Base-by-base conservation (phyloP, 1,140 invertebrate species). In the Pogonomyrmex californicus region DNA sequence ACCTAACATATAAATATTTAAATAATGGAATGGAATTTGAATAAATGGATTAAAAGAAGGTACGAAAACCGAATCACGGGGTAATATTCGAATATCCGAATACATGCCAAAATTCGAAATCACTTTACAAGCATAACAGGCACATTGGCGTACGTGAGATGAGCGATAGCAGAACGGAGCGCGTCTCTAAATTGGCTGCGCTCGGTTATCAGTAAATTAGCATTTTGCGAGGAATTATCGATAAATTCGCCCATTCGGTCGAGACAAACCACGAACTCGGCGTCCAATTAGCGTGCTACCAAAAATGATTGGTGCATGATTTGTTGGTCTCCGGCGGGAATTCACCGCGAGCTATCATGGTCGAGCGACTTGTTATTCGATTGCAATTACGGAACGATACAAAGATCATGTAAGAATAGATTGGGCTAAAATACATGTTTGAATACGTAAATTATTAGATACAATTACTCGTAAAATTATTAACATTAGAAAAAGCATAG, bases 241-340 rank as follows among this genome's bases (percentile, higher is more conserved):
- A 70, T 71, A 85, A 87, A 88, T 66, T 76, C 76, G 63, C 12
- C 38, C 44, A 47, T n/a, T 58, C 62, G 44, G 51, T 54, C 49
- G 23, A 33, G 60, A 56, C 51, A 14, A 58, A 36, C 62, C 56
- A 56, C 78, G 85, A 44, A 82, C 49, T 76, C 77, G 63, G 70
- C 70, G 44, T 88, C 87, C 87, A 88, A 88, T 88, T 88, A 88
- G 86, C 78, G 60, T 70, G 76, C 44, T 75, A 86, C 85, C 87
- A 88, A 88, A 88, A 88, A 86, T 88, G 87, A 88, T 86, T 85
- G 56, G 36, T 58, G 85, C 6, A 86, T 60, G 85, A 88, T 86
- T 86, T 68, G 87, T 68, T 71, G 36, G 36, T 33, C 47, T 30
- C 49, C 12, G 44, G 56, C 36, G 71, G 60, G 51, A 77, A 86